Evolutionary conservation across 2,888 invertebrate species (phyloP).

Genomic region (Eupithecia centaureata): DNA sequence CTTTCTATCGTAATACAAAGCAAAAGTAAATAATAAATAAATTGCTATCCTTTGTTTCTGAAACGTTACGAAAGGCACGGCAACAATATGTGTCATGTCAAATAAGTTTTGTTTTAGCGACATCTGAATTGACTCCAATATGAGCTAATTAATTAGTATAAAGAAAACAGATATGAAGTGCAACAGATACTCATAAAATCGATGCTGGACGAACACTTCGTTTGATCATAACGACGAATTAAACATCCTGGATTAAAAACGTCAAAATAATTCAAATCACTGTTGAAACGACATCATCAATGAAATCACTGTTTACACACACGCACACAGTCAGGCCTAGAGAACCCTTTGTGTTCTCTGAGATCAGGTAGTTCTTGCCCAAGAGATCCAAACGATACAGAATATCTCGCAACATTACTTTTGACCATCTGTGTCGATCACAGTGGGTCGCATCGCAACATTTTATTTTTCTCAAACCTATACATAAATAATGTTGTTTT

Average conservation of each 20-base stretch:
- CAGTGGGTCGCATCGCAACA: background rate
- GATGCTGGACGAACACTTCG: too few species aligned
- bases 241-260: background rate
- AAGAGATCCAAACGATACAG: background rate
- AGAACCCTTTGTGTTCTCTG: background rate
- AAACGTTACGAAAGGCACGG: too few species aligned
- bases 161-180: too few species aligned
- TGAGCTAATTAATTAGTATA: too few species aligned
- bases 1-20: too few species aligned
- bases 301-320: too few species aligned
- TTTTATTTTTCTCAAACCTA: background rate
- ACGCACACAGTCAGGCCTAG: background rate
- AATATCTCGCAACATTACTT: background rate
- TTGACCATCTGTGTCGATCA: background rate
- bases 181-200: background rate
- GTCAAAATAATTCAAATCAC: background rate
- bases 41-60: too few species aligned
- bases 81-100: too few species aligned
- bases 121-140: too few species aligned
- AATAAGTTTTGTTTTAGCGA: too few species aligned
- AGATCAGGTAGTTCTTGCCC: constrained; percentile 4
- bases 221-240: background rate
- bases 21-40: too few species aligned
- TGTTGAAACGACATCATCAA: too few species aligned
- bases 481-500: background rate